phyloP scores from a whole-genome alignment of 2,888 invertebrate species.

The Gasteruption jaculator region DNA sequence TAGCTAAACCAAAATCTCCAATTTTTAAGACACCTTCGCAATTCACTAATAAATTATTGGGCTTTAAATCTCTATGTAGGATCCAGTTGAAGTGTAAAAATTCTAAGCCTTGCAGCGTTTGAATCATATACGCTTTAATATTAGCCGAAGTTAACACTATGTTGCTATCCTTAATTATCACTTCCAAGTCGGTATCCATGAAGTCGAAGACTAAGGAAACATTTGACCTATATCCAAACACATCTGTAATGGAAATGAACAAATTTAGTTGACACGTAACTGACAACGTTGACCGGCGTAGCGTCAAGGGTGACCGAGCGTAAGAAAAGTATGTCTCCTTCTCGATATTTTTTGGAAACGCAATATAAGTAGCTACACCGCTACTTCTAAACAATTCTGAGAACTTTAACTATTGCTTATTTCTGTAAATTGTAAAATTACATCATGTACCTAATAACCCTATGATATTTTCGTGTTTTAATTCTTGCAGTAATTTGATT shows the following conservation, averaged over 20 bases:
- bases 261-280: too few species aligned
- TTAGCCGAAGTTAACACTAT: conserved; percentile 88
- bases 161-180: conserved; percentile 81
- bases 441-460: conserved; percentile 64
- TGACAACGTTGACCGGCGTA: too few species aligned
- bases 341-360: background rate
- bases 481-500: conserved; percentile 95
- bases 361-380: too few species aligned
- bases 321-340: too few species aligned
- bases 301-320: too few species aligned
- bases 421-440: too few species aligned
- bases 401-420: too few species aligned
- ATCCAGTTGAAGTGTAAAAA: conserved; percentile 96
- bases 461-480: conserved; percentile 92
- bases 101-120: conserved; percentile 92
- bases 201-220: conserved; percentile 98
- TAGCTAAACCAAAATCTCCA: conserved; percentile 98
- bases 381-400: too few species aligned
- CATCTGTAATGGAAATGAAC: conserved; percentile 62
- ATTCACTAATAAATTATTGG: conserved; percentile 96
- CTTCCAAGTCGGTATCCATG: conserved; percentile 99
- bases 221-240: conserved; percentile 98
- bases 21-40: conserved; percentile 90
- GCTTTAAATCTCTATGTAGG: conserved; percentile 96
- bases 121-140: conserved; percentile 92